These are phyloP conservation scores for Atrichornis clamosus DNA, from an alignment of 2,113 vertebrate species.

Conservation along the genomic window DNA sequence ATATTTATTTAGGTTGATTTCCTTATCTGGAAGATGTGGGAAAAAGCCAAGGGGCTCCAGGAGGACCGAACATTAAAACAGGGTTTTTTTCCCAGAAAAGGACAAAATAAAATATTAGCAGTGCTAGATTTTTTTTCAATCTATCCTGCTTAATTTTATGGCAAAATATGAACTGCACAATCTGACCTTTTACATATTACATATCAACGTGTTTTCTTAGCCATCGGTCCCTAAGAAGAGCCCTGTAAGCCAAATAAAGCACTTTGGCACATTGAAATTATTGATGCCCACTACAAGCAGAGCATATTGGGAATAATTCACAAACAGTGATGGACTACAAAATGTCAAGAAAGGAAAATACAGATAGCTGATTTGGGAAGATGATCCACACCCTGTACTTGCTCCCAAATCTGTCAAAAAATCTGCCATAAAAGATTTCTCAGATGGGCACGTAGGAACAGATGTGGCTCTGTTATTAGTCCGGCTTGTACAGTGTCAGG, in stretches of 20 bases:
- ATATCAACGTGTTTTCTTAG: neutral
- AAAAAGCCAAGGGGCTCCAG: neutral
- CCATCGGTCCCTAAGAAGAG: neutral
- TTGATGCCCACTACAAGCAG: neutral
- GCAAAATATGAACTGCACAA: neutral
- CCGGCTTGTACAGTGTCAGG: neutral
- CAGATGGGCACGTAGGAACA: neutral
- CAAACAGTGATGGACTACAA: neutral
- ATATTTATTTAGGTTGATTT: neutral
- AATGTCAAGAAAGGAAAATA: neutral
- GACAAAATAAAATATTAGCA: neutral
- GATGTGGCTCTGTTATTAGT: neutral
- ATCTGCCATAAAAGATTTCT: neutral
- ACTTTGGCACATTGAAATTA: neutral
- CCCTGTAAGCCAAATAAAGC: neutral
- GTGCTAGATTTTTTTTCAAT: neutral
- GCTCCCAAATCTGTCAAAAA: neutral
- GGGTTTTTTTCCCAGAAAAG: neutral
- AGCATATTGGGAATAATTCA: neutral
- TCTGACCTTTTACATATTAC: neutral
- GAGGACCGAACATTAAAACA: neutral
- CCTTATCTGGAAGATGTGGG: neutral
- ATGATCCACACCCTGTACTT: neutral
- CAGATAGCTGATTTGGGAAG: neutral
- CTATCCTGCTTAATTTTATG: neutral